Evolutionary conservation across 2,888 invertebrate species (phyloP), one percentile per base, ranked within the genome.

Genomic region (Erpobdella octoculata): DNA sequence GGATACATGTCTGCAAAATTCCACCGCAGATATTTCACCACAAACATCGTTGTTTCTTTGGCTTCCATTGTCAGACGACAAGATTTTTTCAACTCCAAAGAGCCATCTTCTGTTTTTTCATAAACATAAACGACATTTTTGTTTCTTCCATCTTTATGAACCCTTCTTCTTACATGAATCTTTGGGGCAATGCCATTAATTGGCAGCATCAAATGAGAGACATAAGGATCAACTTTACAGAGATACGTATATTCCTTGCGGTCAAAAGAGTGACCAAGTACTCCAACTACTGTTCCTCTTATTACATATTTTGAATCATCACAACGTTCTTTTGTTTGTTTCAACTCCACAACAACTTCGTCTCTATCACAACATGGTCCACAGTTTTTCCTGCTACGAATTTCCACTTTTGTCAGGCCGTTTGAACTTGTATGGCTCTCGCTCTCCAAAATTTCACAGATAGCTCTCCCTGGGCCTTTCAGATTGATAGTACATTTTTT

Each of bases 21-120:
- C 79, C 79, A 81, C n/a, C 78, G 78, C 68, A 81, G 69, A 73
- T 78, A 80, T 18, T 78, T 76, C 9, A 80, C 80, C 12, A 80
- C 76, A 77, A 80, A 80, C 61, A 81, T 69, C 61, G 78, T 79
- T 0, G 73, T 72, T 18, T 71, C 66, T 12, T 75, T 74, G 28
- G 77, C 73, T 3, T 69, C 37, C 12, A 74, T 73, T 33, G 78
- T 75, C 12, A 80, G 69, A n/a, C 53, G 65, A 70, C 79, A 79
- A 68, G 77, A 77, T 35, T 78, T 78, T 72, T 77, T 77, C 59
- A 80, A 78, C 28, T 73, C 65, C 5, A 81, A 71, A 38, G 75
- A 72, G 2, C 75, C 75, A 31, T 74, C 74, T 28, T 76, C 76
- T 12, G 74, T 74, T 38, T 78, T 73, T 18, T 73, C 72, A 72